Evolutionary conservation across 2,113 vertebrate genomes (phyloP).

Genomic region (Lethenteron reissneri): DNA sequence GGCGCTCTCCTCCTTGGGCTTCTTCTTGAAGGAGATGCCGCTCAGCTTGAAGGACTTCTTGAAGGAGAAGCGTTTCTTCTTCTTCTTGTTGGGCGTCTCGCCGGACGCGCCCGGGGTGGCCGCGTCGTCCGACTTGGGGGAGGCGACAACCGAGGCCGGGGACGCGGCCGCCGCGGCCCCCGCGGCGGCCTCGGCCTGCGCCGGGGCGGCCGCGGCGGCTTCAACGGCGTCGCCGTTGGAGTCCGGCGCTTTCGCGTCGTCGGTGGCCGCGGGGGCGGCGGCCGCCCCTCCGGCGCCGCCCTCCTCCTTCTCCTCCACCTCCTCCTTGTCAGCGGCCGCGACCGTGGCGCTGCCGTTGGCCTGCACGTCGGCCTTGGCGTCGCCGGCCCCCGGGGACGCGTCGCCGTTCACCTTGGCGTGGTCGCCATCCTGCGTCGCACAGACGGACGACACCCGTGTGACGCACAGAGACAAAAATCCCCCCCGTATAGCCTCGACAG

Average conservation of each 20-base stretch:
- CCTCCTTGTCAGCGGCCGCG: conserved; percentile 36
- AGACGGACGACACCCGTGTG: too few species aligned
- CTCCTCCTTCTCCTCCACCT: conserved; percentile 46
- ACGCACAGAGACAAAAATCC: too few species aligned
- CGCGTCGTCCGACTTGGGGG: conserved; percentile 40
- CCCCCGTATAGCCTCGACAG: too few species aligned
- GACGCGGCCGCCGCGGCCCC: conserved; percentile 4
- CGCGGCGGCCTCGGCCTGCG: neutral
- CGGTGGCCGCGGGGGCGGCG: conserved; percentile 40
- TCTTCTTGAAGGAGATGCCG: conserved; percentile 88
- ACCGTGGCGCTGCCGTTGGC: conserved; percentile 13
- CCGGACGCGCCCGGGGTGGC: conserved; percentile 27
- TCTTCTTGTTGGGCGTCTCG: conserved; percentile 72
- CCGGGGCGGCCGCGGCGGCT: conserved; percentile 22
- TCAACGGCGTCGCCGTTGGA: conserved; percentile 49
- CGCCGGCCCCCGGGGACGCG: conserved; percentile 35
- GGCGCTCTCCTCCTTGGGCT: conserved; percentile 52
- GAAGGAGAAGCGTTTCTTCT: conserved; percentile 90
- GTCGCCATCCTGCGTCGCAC: conserved; percentile 46
- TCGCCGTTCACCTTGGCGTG: conserved; percentile 51
- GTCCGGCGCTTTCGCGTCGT: conserved; percentile 44
- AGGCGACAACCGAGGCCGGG: conserved; percentile 13
- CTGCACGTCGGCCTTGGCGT: conserved; percentile 5
- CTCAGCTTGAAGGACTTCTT: conserved; percentile 92
- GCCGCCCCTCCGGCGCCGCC: conserved; percentile 25